A percentile compares a stretch with the other conserved stretches of the same genome.
Evolutionary conservation across 2,888 invertebrate species (phyloP).

Genomic region (Drosophila acutilabella): DNA sequence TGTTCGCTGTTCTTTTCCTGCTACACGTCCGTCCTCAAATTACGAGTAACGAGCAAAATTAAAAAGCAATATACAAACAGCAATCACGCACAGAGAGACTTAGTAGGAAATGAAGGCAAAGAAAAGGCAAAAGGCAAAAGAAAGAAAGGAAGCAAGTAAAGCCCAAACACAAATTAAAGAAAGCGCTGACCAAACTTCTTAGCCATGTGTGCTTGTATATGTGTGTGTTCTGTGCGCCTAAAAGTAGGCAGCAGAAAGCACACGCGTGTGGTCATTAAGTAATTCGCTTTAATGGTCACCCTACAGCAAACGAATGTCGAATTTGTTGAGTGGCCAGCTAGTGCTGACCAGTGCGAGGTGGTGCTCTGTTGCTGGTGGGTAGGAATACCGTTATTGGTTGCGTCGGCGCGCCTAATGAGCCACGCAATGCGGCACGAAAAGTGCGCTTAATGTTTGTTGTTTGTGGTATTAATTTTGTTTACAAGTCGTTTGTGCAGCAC

Average conservation of each 20-base stretch:
- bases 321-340: slow-evolving; percentile 6
- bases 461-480: slow-evolving; percentile 79
- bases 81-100: slow-evolving; percentile 68
- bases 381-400: slow-evolving; percentile 10
- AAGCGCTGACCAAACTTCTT: slow-evolving; percentile 45
- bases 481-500: slow-evolving; percentile 72
- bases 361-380: neutral
- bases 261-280: slow-evolving; percentile 78
- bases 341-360: neutral
- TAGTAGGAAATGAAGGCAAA: slow-evolving; percentile 31
- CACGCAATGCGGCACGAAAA: slow-evolving; percentile 73
- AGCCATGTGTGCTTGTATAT: slow-evolving; percentile 9
- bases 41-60: slow-evolving; percentile 74
- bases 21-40: slow-evolving; percentile 51
- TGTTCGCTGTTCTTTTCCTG: neutral
- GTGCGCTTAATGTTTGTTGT: slow-evolving; percentile 77
- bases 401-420: slow-evolving; percentile 65
- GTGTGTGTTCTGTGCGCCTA: slow-evolving; percentile 40
- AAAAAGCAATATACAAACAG: slow-evolving; percentile 79
- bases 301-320: slow-evolving; percentile 10
- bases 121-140: neutral
- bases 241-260: slow-evolving; percentile 76
- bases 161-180: slow-evolving; percentile 66
- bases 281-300: slow-evolving; percentile 73
- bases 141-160: slow-evolving; percentile 27